A percentile compares a stretch with the other conserved stretches of the same genome.
Conservation (phyloP, 2,888 invertebrate species). For the Pristionchus maxplancki region DNA sequence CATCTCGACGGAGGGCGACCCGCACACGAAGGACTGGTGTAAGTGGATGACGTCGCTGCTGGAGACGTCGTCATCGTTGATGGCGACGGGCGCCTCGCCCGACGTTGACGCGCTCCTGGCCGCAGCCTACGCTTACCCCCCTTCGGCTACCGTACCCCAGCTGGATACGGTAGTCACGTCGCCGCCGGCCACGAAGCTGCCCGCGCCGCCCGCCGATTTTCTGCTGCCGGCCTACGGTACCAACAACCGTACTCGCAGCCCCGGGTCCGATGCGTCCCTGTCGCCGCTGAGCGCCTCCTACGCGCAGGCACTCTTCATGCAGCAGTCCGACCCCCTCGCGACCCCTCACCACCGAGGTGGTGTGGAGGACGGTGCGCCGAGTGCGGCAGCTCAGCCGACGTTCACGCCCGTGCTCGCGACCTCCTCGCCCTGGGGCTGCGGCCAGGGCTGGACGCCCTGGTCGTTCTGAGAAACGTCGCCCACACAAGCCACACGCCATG, state of each 20-base stretch:
- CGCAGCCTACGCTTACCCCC: background rate
- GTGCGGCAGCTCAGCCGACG: background rate
- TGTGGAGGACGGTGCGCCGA: background rate
- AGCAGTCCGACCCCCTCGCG: conserved; percentile 10
- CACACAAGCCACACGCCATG: background rate
- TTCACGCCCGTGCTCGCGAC: background rate
- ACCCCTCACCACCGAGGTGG: background rate
- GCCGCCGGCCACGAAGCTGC: background rate
- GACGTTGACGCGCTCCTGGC: background rate
- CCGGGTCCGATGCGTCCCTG: background rate
- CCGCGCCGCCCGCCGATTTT: background rate
- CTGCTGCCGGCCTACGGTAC: background rate
- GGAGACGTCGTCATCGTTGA: background rate
- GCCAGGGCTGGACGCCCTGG: conserved; percentile 33
- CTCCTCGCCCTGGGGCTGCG: conserved; percentile 18
- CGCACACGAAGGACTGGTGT: conserved; percentile 53
- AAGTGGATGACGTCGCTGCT: conserved; percentile 25
- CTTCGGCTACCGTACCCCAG: conserved; percentile 28
- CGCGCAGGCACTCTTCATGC: background rate
- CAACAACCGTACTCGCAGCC: background rate
- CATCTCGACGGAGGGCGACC: conserved; percentile 46
- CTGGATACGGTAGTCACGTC: no score
- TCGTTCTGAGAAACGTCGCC: background rate
- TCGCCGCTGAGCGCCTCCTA: background rate
- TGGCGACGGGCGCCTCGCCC: background rate